Conservation (phyloP, 2,113 vertebrate genomes). For the Ornithorhynchus anatinus region DNA sequence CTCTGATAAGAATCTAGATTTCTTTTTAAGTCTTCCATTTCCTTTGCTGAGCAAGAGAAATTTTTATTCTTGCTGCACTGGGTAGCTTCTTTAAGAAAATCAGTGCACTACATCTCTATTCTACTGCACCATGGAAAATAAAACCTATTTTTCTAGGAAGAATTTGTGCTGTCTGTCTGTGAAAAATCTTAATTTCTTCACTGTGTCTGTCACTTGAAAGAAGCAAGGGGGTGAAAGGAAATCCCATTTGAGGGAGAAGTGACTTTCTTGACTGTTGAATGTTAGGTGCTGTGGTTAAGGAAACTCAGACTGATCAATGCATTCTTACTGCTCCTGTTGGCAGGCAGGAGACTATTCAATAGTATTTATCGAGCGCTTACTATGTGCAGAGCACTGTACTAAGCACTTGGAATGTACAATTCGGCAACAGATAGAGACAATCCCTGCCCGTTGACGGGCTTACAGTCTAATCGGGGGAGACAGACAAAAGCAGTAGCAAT, state of each 20-base stretch:
- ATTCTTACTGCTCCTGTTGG: neutral
- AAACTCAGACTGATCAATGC: neutral
- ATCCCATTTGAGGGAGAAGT: neutral
- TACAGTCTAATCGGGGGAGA: too few relatives aligned
- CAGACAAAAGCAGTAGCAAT: too few relatives aligned
- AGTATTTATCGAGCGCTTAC: neutral
- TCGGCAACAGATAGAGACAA: too few relatives aligned
- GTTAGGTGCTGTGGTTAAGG: neutral
- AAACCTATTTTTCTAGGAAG: neutral
- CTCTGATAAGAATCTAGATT: conserved; percentile 21
- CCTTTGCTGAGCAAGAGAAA: conserved; percentile 17
- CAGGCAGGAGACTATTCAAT: neutral
- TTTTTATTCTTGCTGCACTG: conserved; percentile 2
- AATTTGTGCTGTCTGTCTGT: neutral
- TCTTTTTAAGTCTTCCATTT: conserved; percentile 11
- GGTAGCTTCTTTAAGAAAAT: neutral
- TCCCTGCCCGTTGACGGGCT: too few relatives aligned
- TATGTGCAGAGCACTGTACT: too few relatives aligned
- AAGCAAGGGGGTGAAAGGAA: neutral
- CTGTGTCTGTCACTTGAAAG: neutral
- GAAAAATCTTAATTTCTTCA: neutral
- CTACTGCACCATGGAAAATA: neutral
- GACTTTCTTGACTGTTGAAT: neutral
- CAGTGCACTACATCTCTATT: neutral
- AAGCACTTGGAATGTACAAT: too few relatives aligned